These are phyloP conservation scores for Hystrix brachyura DNA, from an alignment of 2,113 vertebrate species.

Conservation along the genomic window DNA sequence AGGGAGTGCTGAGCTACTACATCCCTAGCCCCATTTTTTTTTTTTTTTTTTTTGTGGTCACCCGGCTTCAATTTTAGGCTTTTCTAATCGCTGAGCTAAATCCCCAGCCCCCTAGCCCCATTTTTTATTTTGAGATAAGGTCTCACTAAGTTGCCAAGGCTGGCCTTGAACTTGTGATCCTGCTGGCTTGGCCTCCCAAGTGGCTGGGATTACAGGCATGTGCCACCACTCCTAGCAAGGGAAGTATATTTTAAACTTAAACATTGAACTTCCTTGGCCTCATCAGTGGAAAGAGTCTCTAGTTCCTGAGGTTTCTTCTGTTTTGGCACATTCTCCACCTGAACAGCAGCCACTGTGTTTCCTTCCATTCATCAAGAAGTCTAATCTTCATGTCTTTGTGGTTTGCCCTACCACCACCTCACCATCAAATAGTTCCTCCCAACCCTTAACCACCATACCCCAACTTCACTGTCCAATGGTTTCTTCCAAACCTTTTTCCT, in stretches of 20 bases:
- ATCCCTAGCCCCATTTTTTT: background rate
- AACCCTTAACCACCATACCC: background rate
- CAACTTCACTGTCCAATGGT: background rate
- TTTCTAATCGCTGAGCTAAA: too few species aligned
- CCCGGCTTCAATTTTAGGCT: too few species aligned
- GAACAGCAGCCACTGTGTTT: conserved; percentile 65
- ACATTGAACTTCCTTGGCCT: conserved; percentile 47
- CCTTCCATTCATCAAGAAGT: background rate
- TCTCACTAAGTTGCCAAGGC: background rate
- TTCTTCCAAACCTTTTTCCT: background rate
- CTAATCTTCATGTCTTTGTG: background rate
- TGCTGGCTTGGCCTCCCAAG: background rate
- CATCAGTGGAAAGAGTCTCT: conserved; percentile 31
- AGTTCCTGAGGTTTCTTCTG: conserved; percentile 63
- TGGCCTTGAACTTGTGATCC: background rate
- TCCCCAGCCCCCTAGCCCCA: too few species aligned
- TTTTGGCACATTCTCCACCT: conserved; percentile 67
- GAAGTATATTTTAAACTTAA: background rate
- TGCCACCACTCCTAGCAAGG: background rate
- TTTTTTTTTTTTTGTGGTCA: background rate
- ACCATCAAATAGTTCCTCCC: background rate
- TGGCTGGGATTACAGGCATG: background rate
- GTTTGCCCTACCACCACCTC: background rate
- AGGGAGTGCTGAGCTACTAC: background rate
- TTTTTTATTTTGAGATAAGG: background rate